Percentiles rank a stretch among this genome's conserved stretches.
phyloP scores from a whole-genome alignment of 2,113 vertebrate genomes.

The Aegithalos caudatus region DNA sequence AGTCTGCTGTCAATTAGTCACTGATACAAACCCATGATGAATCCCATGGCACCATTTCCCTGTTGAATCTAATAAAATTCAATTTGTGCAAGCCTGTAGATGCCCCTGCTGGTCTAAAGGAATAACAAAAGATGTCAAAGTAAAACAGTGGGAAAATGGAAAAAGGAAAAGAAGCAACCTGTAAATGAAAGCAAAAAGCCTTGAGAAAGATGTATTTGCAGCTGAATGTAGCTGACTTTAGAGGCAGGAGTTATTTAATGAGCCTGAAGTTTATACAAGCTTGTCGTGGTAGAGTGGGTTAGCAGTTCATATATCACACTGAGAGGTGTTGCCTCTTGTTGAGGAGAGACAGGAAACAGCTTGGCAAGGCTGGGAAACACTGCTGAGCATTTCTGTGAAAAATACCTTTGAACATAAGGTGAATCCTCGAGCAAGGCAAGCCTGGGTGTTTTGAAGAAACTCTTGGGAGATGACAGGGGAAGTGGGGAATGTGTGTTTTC shows the following conservation, averaged over 20 bases:
- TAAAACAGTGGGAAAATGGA: not conserved
- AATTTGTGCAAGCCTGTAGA: not conserved
- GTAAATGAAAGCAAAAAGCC: not conserved
- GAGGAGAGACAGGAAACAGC: not conserved
- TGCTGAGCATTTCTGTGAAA: not conserved
- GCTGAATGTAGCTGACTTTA: not conserved
- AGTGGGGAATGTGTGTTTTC: rapidly evolving
- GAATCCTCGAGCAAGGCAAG: not conserved
- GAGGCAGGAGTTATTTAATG: not conserved
- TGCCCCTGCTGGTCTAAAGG: not conserved
- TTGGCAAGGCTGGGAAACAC: not conserved
- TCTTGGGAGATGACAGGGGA: not conserved
- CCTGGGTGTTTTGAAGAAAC: not conserved
- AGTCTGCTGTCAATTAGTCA: conserved; percentile 12
- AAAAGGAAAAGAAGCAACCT: not conserved
- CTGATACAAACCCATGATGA: not conserved
- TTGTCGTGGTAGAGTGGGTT: rapidly evolving
- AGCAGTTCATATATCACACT: not conserved
- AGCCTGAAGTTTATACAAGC: not conserved
- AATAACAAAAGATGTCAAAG: not conserved
- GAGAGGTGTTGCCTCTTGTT: not conserved
- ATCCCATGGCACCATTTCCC: not conserved
- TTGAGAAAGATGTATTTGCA: not conserved
- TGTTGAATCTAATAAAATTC: not conserved
- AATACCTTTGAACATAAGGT: not conserved